phyloP scores from a whole-genome alignment of 2,888 invertebrate genomes.

The Dicyrtoma fusca region DNA sequence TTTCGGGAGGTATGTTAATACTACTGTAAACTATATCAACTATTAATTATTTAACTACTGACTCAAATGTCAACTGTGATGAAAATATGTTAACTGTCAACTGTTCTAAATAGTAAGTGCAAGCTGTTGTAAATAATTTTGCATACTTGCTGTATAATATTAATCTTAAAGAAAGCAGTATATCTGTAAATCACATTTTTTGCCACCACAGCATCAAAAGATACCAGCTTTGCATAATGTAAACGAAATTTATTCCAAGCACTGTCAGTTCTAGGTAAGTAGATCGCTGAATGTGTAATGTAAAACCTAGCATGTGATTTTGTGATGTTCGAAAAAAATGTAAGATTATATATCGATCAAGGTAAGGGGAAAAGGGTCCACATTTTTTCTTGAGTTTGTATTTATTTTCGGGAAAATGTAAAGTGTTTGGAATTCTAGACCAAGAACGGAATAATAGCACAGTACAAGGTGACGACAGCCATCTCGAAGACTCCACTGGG shows the following conservation, averaged over 20 bases:
- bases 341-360: background rate
- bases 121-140: too few species aligned
- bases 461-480: slow-evolving; percentile 30
- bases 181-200: too few species aligned
- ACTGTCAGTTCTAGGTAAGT: slow-evolving; percentile 1
- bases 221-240: background rate
- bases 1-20: slow-evolving; percentile 29
- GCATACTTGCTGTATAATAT: too few species aligned
- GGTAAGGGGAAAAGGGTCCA: background rate
- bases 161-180: too few species aligned
- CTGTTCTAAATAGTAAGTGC: too few species aligned
- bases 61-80: too few species aligned
- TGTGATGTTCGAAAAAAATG: too few species aligned
- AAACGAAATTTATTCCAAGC: slow-evolving; percentile 5
- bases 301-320: too few species aligned
- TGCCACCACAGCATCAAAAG: too few species aligned
- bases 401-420: slow-evolving; percentile 12
- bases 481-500: slow-evolving; percentile 29
- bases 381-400: background rate
- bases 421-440: slow-evolving; percentile 26
- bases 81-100: too few species aligned
- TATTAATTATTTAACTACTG: too few species aligned
- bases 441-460: slow-evolving; percentile 30
- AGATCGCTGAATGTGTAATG: background rate
- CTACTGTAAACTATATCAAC: too few species aligned